Conservation (phyloP, 2,888 invertebrate species). For the Meteorus cinctellus region DNA sequence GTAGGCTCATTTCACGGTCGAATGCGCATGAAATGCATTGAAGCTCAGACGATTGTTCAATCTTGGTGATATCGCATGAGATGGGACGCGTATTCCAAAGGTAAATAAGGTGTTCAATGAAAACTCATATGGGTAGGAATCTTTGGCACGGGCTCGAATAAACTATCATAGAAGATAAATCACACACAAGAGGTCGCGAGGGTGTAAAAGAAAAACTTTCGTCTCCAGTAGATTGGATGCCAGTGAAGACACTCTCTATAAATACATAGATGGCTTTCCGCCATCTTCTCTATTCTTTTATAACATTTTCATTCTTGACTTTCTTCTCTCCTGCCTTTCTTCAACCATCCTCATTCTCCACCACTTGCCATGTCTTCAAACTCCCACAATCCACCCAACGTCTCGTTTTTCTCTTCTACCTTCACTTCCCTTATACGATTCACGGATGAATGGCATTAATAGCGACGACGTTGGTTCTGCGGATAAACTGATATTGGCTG, state of each 20-base stretch:
- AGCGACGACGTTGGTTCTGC: slow-evolving; percentile 57
- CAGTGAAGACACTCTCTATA: slow-evolving; percentile 37
- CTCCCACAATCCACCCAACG: slow-evolving; percentile 48
- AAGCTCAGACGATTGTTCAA: slow-evolving; percentile 15
- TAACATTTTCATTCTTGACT: slow-evolving; percentile 38
- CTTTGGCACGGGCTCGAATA: slow-evolving; percentile 57
- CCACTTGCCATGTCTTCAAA: slow-evolving; percentile 41
- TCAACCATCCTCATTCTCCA: neutral
- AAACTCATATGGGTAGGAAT: slow-evolving; percentile 62
- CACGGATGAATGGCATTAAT: slow-evolving; percentile 60
- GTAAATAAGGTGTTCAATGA: slow-evolving; percentile 66
- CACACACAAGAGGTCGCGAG: slow-evolving; percentile 50
- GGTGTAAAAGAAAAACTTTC: slow-evolving; percentile 64
- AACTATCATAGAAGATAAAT: slow-evolving; percentile 68
- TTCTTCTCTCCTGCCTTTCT: slow-evolving; percentile 39
- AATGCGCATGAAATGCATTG: slow-evolving; percentile 2
- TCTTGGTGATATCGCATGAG: slow-evolving; percentile 15
- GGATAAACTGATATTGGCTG: slow-evolving; percentile 67
- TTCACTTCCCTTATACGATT: slow-evolving; percentile 35
- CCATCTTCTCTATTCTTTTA: slow-evolving; percentile 44
- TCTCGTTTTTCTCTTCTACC: slow-evolving; percentile 40
- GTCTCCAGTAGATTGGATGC: slow-evolving; percentile 54
- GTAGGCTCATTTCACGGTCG: slow-evolving; percentile 24
- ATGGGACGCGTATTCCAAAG: slow-evolving; percentile 41
- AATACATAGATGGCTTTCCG: neutral